These are phyloP conservation scores for Drosophila formosana DNA, from an alignment of 2,888 invertebrate species.

Conservation along the genomic window DNA sequence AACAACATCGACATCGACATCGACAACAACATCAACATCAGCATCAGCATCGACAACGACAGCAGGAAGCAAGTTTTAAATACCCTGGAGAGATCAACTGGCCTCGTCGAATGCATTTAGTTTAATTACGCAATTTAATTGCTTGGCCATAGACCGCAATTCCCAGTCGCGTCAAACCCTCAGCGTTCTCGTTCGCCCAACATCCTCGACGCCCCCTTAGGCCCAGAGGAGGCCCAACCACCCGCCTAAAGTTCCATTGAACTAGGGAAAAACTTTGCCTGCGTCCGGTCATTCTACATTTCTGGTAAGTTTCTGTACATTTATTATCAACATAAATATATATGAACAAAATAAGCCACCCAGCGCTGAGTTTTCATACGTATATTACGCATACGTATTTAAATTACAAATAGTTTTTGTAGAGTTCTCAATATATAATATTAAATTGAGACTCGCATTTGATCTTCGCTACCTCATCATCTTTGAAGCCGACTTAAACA, in stretches of 20 bases:
- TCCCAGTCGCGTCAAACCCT: conserved; percentile 24
- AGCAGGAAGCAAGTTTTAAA: conserved; percentile 17
- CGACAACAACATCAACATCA: neutral
- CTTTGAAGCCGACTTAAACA: too few species aligned
- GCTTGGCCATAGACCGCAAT: conserved; percentile 20
- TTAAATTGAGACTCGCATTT: too few species aligned
- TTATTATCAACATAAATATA: neutral
- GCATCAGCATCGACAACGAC: neutral
- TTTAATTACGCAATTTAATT: conserved; percentile 62
- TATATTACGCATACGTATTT: neutral
- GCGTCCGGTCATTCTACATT: neutral
- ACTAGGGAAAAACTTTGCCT: neutral
- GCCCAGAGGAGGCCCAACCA: too few species aligned
- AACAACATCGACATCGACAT: neutral
- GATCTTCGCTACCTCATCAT: too few species aligned
- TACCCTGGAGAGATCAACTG: conserved; percentile 22
- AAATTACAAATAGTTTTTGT: too few species aligned
- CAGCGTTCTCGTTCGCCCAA: neutral
- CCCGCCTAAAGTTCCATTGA: neutral
- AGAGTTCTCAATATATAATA: too few species aligned
- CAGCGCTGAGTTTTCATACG: too few species aligned
- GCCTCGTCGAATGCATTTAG: conserved; percentile 35
- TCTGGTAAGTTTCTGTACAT: neutral
- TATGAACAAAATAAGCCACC: too few species aligned
- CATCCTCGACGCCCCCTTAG: neutral